These are phyloP conservation scores for Drosophila niveifrons DNA, from an alignment of 2,888 invertebrate genomes.

Conservation along the genomic window DNA sequence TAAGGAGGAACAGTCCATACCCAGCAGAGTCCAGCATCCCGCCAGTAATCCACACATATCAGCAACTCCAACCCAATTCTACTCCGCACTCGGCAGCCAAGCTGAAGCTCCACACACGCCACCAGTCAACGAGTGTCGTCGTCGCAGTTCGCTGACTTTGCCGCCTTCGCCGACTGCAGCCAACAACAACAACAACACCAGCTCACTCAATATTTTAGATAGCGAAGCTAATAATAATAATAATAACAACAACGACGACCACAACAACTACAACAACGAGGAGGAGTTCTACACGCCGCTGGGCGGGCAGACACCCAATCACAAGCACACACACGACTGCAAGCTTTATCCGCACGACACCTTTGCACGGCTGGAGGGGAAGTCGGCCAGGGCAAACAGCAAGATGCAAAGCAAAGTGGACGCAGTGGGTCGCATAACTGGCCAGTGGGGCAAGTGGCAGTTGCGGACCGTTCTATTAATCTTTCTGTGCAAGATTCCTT, in stretches of 20 bases:
- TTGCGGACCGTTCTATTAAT: slow-evolving; percentile 85
- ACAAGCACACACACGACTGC: slow-evolving; percentile 64
- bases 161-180: slow-evolving; percentile 12
- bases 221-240: slow-evolving; percentile 58
- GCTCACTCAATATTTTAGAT: slow-evolving; percentile 22
- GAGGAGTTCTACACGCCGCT: slow-evolving; percentile 52
- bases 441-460: slow-evolving; percentile 86
- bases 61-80: slow-evolving; percentile 25
- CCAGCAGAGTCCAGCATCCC: slow-evolving; percentile 40
- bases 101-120: slow-evolving; percentile 7
- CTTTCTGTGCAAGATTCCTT: slow-evolving; percentile 86
- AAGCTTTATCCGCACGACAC: slow-evolving; percentile 82
- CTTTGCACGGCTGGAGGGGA: slow-evolving; percentile 80
- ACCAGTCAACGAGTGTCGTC: slow-evolving; percentile 57
- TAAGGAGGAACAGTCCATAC: slow-evolving; percentile 61
- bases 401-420: slow-evolving; percentile 85
- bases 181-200: slow-evolving; percentile 15
- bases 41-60: slow-evolving; percentile 72
- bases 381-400: slow-evolving; percentile 62
- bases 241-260: slow-evolving; percentile 33
- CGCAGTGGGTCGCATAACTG: slow-evolving; percentile 85
- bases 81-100: background rate
- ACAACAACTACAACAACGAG: slow-evolving; percentile 48
- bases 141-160: slow-evolving; percentile 71
- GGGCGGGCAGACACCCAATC: slow-evolving; percentile 28